These are phyloP conservation scores for Odontamblyopus rebecca DNA, from an alignment of 2,797 vertebrate species.

Conservation along the genomic window DNA sequence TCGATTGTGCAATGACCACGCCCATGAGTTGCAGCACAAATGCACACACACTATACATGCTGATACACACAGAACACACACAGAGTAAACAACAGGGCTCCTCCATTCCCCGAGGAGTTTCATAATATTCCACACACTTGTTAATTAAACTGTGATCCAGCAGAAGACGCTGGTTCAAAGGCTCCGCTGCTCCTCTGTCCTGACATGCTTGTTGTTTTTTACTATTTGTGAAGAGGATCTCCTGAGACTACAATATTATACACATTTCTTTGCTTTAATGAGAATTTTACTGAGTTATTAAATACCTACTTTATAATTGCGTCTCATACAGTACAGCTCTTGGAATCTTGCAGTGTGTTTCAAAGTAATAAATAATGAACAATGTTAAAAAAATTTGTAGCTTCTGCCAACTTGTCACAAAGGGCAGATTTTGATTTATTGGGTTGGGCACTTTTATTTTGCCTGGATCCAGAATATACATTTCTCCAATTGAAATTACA, in stretches of 20 bases:
- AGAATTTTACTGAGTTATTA: neutral
- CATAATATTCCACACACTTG: constrained; percentile 42
- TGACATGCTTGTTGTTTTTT: constrained; percentile 36
- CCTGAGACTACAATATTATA: constrained; percentile 11
- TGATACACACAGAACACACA: constrained; percentile 3
- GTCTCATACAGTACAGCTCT: neutral
- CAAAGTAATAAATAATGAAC: neutral
- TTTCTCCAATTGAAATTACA: no score
- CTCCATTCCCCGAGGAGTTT: constrained; percentile 36
- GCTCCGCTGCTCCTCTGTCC: constrained; percentile 22
- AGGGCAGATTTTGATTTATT: no score
- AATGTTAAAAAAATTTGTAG: neutral
- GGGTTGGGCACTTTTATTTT: no score
- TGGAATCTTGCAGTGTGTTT: neutral
- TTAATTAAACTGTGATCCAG: constrained; percentile 50
- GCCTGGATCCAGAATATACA: no score
- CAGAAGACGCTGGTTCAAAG: constrained; percentile 47
- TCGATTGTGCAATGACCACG: constrained; percentile 46
- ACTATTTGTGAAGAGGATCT: constrained; percentile 26
- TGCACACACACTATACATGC: constrained; percentile 12
- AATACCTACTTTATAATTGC: neutral
- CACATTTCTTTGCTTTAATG: neutral
- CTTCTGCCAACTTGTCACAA: no score
- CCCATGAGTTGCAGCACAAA: constrained; percentile 26
- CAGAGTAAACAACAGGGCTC: constrained; percentile 33